These are phyloP conservation scores for Drosophila buzzatii DNA, from an alignment of 2,888 invertebrate species.

Conservation along the genomic window DNA sequence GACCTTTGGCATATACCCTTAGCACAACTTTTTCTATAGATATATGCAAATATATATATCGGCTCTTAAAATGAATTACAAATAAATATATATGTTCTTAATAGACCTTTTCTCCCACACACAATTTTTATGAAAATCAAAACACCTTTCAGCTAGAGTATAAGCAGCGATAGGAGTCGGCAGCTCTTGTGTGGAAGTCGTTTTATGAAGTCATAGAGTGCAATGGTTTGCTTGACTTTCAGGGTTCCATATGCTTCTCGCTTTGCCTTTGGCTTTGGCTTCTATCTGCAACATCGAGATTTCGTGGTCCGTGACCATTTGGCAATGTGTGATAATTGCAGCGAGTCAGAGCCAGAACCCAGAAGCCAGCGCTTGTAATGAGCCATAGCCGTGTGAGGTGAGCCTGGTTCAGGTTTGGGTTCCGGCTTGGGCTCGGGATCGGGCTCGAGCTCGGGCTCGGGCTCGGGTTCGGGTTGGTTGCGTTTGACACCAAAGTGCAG, in stretches of 20 bases:
- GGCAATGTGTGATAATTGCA: constrained; percentile 83
- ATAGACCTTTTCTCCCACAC: too few species aligned
- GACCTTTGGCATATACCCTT: too few species aligned
- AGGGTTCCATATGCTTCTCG: constrained; percentile 28
- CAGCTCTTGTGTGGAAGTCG: constrained; percentile 3
- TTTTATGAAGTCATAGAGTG: constrained; percentile 69
- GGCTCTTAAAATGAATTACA: too few species aligned
- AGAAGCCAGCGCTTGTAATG: constrained; percentile 64
- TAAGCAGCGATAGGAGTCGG: constrained; percentile 1
- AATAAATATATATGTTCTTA: too few species aligned
- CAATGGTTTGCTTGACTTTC: constrained; percentile 25
- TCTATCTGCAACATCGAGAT: constrained; percentile 76
- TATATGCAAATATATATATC: too few species aligned
- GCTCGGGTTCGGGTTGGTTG: constrained; percentile 36
- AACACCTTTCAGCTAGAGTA: neutral
- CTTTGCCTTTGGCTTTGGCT: constrained; percentile 12
- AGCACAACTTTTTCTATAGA: too few species aligned
- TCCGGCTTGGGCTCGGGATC: constrained; percentile 7
- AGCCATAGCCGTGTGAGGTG: constrained; percentile 51
- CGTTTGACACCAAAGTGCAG: constrained; percentile 73
- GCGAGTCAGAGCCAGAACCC: constrained; percentile 33
- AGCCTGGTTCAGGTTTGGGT: constrained; percentile 12
- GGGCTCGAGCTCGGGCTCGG: constrained; percentile 14
- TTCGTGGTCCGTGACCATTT: constrained; percentile 83
- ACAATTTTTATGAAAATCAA: neutral